A percentile compares a stretch with the other conserved stretches of the same genome.
phyloP scores from a whole-genome alignment of 2,888 invertebrate species.

The Criorhina ranunculi region DNA sequence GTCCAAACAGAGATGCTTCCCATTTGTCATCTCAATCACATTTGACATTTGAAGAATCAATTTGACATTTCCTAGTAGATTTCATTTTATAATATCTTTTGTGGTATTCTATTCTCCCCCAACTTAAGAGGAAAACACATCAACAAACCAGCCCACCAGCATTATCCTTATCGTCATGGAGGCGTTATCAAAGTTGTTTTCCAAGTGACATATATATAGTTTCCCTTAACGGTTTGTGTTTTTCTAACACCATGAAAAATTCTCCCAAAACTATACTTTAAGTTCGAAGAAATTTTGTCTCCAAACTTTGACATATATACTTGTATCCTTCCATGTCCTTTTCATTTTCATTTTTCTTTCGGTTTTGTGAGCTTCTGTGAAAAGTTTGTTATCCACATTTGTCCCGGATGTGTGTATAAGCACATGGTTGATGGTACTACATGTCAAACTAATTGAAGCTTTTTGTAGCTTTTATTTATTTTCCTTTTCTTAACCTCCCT shows the following conservation, averaged over 20 bases:
- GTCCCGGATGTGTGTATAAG: conserved; percentile 20
- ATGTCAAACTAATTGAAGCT: conserved; percentile 37
- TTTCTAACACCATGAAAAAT: conserved; percentile 1
- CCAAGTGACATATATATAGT: conserved; percentile 39
- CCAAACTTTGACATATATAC: neutral
- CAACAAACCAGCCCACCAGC: neutral
- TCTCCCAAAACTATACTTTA: neutral
- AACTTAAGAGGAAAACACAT: no score
- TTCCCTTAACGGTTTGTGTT: conserved; percentile 28
- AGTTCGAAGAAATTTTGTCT: neutral
- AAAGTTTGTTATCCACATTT: conserved; percentile 1
- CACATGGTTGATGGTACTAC: conserved; percentile 4
- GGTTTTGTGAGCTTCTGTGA: neutral
- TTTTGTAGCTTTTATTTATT: conserved; percentile 30
- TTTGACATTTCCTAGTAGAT: neutral
- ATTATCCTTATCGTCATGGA: conserved; percentile 8
- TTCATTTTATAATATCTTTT: neutral
- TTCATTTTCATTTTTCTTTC: neutral
- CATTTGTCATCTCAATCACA: neutral
- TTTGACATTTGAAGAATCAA: neutral
- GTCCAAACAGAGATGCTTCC: neutral
- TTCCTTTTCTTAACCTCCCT: no score
- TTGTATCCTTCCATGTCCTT: neutral
- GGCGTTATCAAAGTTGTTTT: conserved; percentile 22
- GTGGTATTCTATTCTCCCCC: no score